phyloP scores from a whole-genome alignment of 2,888 invertebrate genomes.

The Imbricaverruca yamaguchii region DNA sequence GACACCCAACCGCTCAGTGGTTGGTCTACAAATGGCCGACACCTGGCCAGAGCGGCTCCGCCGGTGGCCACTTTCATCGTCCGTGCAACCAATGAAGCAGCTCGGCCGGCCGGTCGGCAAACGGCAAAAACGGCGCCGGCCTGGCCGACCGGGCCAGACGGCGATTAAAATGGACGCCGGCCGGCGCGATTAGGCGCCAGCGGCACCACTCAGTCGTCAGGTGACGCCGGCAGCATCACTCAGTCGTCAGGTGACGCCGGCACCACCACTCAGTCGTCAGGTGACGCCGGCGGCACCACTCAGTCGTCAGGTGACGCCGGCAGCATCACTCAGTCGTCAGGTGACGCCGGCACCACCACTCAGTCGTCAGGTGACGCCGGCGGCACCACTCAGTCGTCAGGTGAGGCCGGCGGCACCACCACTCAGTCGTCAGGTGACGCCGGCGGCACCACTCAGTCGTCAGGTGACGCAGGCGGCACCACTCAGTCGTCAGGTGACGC shows the following conservation, averaged over 20 bases:
- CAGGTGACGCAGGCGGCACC: background rate
- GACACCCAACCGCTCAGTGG: too few species aligned
- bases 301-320: background rate
- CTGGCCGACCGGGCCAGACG: background rate
- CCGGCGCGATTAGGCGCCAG: background rate
- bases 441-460: background rate
- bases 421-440: too few species aligned
- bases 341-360: too few species aligned
- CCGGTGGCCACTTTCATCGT: background rate
- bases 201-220: background rate
- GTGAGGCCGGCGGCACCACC: too few species aligned
- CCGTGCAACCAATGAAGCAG: conserved; percentile 17
- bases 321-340: background rate
- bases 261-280: background rate
- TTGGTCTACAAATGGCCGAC: background rate
- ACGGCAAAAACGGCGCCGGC: conserved; percentile 1
- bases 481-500: background rate
- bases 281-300: background rate
- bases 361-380: too few species aligned
- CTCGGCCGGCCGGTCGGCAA: background rate
- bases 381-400: background rate
- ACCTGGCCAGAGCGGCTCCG: background rate
- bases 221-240: background rate
- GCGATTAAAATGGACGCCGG: conserved; percentile 15
- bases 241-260: background rate